These are phyloP conservation scores for Notarius quadriscutis DNA, from an alignment of 2,113 vertebrate genomes.

Conservation along the genomic window DNA sequence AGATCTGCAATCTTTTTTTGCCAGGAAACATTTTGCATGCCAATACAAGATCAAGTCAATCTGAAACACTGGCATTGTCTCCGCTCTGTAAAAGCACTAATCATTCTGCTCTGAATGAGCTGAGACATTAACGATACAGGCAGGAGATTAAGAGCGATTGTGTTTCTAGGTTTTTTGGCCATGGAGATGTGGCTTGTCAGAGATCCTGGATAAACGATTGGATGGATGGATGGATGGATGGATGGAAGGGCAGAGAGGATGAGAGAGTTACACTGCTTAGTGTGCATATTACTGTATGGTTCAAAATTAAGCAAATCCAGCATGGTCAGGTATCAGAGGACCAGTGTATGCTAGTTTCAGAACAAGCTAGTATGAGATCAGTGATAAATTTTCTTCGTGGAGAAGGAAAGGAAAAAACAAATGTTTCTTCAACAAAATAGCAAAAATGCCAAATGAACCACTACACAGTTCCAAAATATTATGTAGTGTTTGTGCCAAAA, in stretches of 20 bases:
- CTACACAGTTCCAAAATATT: neutral
- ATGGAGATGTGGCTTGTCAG: conserved; percentile 21
- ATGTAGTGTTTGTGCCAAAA: neutral
- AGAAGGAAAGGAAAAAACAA: too few species aligned
- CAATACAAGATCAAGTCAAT: neutral
- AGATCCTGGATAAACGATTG: too few species aligned
- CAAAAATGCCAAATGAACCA: neutral
- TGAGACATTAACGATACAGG: neutral
- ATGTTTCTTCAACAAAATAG: neutral
- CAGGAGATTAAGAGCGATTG: neutral
- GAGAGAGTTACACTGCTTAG: neutral
- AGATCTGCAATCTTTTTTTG: neutral
- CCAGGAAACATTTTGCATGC: neutral
- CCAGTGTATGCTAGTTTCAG: neutral
- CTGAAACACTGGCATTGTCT: neutral
- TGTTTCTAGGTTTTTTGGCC: conserved; percentile 22
- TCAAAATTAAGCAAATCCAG: conserved; percentile 17
- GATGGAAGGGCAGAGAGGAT: neutral
- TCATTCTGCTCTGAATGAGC: neutral
- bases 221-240: too few species aligned
- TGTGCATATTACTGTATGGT: neutral
- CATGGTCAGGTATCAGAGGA: neutral
- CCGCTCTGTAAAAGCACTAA: neutral
- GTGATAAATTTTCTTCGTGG: neutral
- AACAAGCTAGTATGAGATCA: neutral